Evolutionary conservation across 2,113 vertebrate genomes (phyloP).

Genomic region (Bothrops jararaca): DNA sequence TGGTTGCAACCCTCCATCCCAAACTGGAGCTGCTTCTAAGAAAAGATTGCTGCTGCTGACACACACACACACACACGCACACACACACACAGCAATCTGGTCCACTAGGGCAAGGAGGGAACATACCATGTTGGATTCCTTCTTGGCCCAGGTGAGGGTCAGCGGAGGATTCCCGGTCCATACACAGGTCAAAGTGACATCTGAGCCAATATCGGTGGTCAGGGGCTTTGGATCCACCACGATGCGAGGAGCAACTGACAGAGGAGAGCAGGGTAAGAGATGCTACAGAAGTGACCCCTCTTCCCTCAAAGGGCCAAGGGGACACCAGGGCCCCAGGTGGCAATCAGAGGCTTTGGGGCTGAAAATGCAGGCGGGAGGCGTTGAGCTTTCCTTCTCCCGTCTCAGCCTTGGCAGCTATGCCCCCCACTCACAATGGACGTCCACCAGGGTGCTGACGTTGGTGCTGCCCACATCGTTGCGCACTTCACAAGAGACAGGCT

Average conservation of each 20-base stretch:
- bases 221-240: conserved; percentile 89
- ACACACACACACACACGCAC: too few relatives aligned
- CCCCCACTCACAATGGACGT: conserved; percentile 86
- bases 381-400: too few relatives aligned
- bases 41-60: neutral
- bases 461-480: conserved; percentile 94
- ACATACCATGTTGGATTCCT: conserved; percentile 92
- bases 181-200: conserved; percentile 90
- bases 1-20: neutral
- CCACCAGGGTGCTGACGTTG: conserved; percentile 95
- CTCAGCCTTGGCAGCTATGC: neutral
- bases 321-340: neutral
- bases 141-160: conserved; percentile 96
- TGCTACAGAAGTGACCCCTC: neutral
- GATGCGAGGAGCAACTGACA: conserved; percentile 86
- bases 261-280: neutral
- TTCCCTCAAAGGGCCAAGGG: neutral
- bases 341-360: neutral
- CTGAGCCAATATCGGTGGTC: conserved; percentile 87
- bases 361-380: neutral
- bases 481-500: conserved; percentile 94
- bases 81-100: neutral
- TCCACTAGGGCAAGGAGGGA: neutral
- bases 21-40: neutral
- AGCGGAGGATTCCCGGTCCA: conserved; percentile 93